Base-by-base conservation (phyloP, 2,797 vertebrate species). In the Champsocephalus esox region DNA sequence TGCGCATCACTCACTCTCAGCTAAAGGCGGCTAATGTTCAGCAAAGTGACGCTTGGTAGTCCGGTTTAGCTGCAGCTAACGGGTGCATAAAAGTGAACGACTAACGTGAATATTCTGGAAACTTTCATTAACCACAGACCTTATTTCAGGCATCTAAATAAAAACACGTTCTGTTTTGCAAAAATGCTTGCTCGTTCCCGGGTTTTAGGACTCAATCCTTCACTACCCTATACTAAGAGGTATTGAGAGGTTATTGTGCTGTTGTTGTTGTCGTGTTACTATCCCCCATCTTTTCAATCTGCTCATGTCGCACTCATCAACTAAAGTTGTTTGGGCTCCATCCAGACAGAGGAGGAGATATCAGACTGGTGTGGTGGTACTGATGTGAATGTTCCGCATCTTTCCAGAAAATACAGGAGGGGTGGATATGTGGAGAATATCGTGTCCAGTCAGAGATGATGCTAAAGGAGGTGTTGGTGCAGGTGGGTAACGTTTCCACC, bases 181-280 rank as follows among this genome's bases (percentile, higher is more conserved):
- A 38, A 38, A 38, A 38, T 38, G 34, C 34, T 38, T 8, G 2
- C 34, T 38, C 34, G 8, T 9, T 38, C 34, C 7, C 34, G 34
- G 34, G 34, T 38, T 7, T 38, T 38, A 38, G 34, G 8, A 38
- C 34, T 38, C 34, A 38, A 38, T 38, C 34, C 34, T 38, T 7
- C 34, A 38, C 34, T 38, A 9, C 34, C 9, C 34, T 38, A 46
- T 17, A 49, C 45, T 41, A 17, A 56, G 65, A 77, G 55, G 74
- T 61, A 66, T 54, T 52, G 11, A 65, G 79, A 85, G 75, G 73
- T 77, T 7, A 68, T 51, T 71, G 73, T 79, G 77, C 77, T 46
- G 62, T 45, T 62, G 55, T n/a, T 60, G 56, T 38, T 38, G 34
- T 38, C 34, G 1, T 38, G 66, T 64, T 51, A 66, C 43, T 57